Conservation (phyloP, 2,113 vertebrate genomes). For the Eira barbara region DNA sequence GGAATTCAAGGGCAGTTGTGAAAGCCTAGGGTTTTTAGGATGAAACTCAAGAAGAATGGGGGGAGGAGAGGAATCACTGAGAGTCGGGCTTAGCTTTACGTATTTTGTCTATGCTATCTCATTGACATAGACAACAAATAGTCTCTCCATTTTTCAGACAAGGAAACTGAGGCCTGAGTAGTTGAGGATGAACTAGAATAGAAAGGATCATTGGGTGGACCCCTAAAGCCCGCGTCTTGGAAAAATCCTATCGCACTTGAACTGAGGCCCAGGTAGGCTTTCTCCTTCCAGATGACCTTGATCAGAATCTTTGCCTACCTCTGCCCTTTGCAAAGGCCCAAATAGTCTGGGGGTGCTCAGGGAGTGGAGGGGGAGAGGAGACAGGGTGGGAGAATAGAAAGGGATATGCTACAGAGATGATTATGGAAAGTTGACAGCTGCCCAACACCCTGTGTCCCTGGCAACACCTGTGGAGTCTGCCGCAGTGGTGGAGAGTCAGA, state of each 20-base stretch:
- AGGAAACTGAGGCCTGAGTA: background rate
- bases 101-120: background rate
- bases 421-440: conserved; percentile 81
- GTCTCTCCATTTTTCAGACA: background rate
- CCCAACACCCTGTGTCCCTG: conserved; percentile 83
- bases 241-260: background rate
- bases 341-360: background rate
- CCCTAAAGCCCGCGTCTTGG: background rate
- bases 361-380: background rate
- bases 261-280: background rate
- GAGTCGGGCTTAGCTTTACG: background rate
- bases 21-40: background rate
- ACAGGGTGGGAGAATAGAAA: conserved; percentile 32
- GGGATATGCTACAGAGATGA: conserved; percentile 80
- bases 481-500: conserved; percentile 78
- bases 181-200: background rate
- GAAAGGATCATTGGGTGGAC: background rate
- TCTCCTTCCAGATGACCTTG: conserved; percentile 61
- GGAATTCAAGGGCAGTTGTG: background rate
- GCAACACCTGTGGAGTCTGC: conserved; percentile 87
- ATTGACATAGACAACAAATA: background rate
- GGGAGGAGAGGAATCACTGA: background rate
- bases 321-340: conserved; percentile 58
- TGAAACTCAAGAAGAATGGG: background rate
- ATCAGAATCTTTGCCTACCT: conserved; percentile 55